Percentiles rank a stretch among this genome's conserved stretches.
phyloP scores from a whole-genome alignment of 1,140 invertebrate species.

The Thalassaphorura encarpata region DNA sequence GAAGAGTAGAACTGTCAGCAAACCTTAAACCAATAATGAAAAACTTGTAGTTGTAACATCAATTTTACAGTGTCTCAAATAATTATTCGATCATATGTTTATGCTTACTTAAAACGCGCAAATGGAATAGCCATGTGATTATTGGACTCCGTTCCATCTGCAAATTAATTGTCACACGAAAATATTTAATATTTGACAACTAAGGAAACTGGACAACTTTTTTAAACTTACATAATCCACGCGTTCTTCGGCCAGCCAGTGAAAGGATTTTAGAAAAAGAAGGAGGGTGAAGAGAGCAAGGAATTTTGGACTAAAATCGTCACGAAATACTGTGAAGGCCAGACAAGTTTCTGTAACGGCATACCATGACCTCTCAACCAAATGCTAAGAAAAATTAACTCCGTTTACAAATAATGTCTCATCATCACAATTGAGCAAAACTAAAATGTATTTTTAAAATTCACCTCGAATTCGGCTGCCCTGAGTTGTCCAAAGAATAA shows the following conservation, averaged over 20 bases:
- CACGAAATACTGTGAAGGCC: slow-evolving; percentile 97
- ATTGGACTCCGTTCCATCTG: slow-evolving; percentile 98
- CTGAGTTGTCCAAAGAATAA: slow-evolving; percentile 95
- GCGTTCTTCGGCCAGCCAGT: slow-evolving; percentile 97
- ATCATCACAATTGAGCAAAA: neutral
- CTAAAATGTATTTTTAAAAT: neutral
- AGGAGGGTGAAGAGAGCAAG: slow-evolving; percentile 94
- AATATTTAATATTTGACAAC: neutral
- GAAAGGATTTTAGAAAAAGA: slow-evolving; percentile 97
- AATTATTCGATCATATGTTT: neutral
- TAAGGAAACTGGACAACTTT: slow-evolving; percentile 1
- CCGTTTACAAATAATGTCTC: neutral
- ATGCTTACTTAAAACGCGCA: slow-evolving; percentile 70
- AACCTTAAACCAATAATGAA: slow-evolving; percentile 40
- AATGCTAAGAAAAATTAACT: slow-evolving; percentile 63
- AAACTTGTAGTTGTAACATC: neutral
- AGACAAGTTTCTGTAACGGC: slow-evolving; percentile 97
- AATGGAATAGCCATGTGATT: slow-evolving; percentile 90
- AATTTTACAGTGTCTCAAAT: neutral
- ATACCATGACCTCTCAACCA: slow-evolving; percentile 98
- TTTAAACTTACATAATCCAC: slow-evolving; percentile 89
- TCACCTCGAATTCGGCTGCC: slow-evolving; percentile 95
- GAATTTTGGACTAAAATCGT: slow-evolving; percentile 98
- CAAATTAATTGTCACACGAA: slow-evolving; percentile 38
- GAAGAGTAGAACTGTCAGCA: slow-evolving; percentile 67